These are phyloP conservation scores for Panopea generosa DNA, from an alignment of 2,888 invertebrate genomes.

Conservation along the genomic window DNA sequence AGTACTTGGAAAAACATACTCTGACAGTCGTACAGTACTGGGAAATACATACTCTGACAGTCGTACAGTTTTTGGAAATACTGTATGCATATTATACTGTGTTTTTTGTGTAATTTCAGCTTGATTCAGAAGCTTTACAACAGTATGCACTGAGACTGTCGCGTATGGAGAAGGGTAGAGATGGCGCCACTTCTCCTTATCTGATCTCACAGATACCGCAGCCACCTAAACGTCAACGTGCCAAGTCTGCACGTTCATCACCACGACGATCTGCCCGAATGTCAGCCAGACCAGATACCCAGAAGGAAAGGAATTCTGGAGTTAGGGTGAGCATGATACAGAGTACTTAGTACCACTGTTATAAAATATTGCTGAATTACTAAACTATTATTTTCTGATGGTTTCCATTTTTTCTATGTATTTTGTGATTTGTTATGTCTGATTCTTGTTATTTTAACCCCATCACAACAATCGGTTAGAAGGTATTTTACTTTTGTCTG, in stretches of 20 bases:
- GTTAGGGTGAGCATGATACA: constrained; percentile 42
- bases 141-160: constrained; percentile 80
- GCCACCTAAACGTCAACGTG: constrained; percentile 71
- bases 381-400: too few relatives aligned
- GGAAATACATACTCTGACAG: too few relatives aligned
- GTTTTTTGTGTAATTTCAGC: constrained; percentile 65
- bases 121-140: constrained; percentile 79
- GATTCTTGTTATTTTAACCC: too few relatives aligned
- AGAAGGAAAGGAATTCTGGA: constrained; percentile 46
- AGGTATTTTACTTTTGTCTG: too few relatives aligned
- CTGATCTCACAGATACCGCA: constrained; percentile 72
- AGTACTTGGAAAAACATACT: too few relatives aligned
- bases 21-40: too few relatives aligned
- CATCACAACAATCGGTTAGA: too few relatives aligned
- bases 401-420: too few relatives aligned
- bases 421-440: too few relatives aligned
- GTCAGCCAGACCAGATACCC: constrained; percentile 40
- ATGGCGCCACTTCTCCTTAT: constrained; percentile 78
- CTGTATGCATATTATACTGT: too few relatives aligned
- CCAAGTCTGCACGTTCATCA: constrained; percentile 44
- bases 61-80: too few relatives aligned
- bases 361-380: too few relatives aligned
- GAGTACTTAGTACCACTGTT: background rate
- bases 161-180: constrained; percentile 69
- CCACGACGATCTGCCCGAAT: constrained; percentile 54